Evolutionary conservation across 2,888 invertebrate genomes (phyloP), one percentile per base, ranked within the genome.

Genomic region (Rotaria magnacalcarata): DNA sequence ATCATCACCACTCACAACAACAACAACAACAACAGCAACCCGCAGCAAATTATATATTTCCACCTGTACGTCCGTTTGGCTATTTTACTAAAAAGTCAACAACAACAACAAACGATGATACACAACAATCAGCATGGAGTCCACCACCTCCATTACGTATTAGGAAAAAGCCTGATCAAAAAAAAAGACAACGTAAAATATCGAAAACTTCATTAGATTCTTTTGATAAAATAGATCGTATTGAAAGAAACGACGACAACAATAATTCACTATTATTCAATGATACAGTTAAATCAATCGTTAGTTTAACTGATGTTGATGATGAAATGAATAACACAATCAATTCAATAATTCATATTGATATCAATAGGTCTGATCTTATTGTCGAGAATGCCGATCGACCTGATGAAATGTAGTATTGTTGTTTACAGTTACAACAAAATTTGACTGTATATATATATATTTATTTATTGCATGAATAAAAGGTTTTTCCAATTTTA

Each of bases 51-150:
- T 80, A 80, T 80, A 80, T 80, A 8, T 80, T 80, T 80, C 80
- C 80, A 24, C 80, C 80, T 43, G 80, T 80, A 24, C 80, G 80
- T n/a, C 80, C 80, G 47, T 80, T 80, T 47, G 80, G 80, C n/a
- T 80, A 80, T 24, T 80, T 80, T 24, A 80, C 80, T 7, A 67
- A 34, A 34, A 67, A 67, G 34, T 5, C 34, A 16, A 27, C 4
- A 21, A 54, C 54, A 54, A 54, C 47, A 47, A 10, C 24, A 24
- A 14, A 8, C 8, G 34, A 34, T n/a, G 80, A 80, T 47, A 19
- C 7, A 19, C 67, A 67, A 67, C 67, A 67, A 67, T 16, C 14
- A 67, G 6, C 67, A 67, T 16, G 27, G 34, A 67, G 2, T 19
- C 16, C 67, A 19, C 34, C 67, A 19, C 34, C 16, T 34, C 8